Conservation (phyloP, 2,113 vertebrate genomes). For the Poeciliopsis prolifica region DNA sequence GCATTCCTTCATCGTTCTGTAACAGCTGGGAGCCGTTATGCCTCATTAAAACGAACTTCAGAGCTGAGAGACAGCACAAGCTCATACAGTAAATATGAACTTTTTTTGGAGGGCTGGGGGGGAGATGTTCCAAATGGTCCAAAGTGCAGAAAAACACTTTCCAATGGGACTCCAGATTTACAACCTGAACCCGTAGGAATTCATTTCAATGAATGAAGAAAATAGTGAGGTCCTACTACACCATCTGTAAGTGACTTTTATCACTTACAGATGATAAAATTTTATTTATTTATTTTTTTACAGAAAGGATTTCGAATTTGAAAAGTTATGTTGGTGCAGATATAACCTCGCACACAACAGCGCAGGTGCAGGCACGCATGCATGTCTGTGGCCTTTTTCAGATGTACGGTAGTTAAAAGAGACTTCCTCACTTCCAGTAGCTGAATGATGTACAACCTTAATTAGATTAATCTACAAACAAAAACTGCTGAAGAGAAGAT, state of each 20-base stretch:
- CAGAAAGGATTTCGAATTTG: not conserved
- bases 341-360: conserved; percentile 3
- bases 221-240: too few species aligned
- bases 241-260: too few species aligned
- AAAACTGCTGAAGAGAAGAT: conserved; percentile 46
- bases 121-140: not conserved
- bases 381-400: conserved; percentile 5
- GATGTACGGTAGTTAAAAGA: not conserved
- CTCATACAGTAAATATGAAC: too few species aligned
- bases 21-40: not conserved
- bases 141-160: too few species aligned
- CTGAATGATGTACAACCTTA: conserved; percentile 12
- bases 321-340: not conserved
- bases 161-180: too few species aligned
- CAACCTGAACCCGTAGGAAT: too few species aligned
- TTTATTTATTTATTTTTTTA: too few species aligned
- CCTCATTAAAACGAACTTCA: not conserved
- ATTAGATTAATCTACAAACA: conserved; percentile 54
- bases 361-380: not conserved
- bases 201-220: too few species aligned
- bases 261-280: too few species aligned
- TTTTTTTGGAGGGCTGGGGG: too few species aligned
- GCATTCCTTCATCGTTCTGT: not conserved
- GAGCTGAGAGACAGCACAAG: not conserved
- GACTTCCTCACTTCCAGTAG: conserved; percentile 28